Evolutionary conservation across 2,888 invertebrate genomes (phyloP).

Genomic region (Leptothorax acervorum): DNA sequence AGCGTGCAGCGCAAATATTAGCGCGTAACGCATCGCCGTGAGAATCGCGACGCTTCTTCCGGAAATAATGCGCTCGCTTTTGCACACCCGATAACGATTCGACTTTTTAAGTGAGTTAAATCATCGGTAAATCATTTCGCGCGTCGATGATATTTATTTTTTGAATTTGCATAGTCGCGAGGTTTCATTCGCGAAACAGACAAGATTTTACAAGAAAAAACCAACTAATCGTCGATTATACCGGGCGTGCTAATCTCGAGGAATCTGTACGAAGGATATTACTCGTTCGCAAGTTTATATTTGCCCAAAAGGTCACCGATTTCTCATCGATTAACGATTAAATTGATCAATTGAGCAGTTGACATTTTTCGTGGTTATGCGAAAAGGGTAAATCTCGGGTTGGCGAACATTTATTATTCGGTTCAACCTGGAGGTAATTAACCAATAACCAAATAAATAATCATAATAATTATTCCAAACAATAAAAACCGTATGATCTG

Average conservation of each 20-base stretch:
- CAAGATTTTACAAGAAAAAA: background rate
- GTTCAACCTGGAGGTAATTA: background rate
- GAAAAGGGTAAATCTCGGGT: conserved; percentile 5
- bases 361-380: conserved; percentile 65
- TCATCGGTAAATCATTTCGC: conserved; percentile 18
- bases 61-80: conserved; percentile 26
- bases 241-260: conserved; percentile 57
- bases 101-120: background rate
- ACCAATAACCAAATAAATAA: conserved; percentile 13
- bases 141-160: background rate
- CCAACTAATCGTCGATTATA: conserved; percentile 48
- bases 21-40: conserved; percentile 20
- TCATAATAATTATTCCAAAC: too few relatives aligned
- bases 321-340: conserved; percentile 72
- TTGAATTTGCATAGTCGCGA: background rate
- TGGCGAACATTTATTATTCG: conserved; percentile 19
- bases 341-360: conserved; percentile 64
- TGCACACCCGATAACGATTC: background rate
- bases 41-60: conserved; percentile 19
- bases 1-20: conserved; percentile 59
- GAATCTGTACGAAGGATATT: conserved; percentile 27
- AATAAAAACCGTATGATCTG: background rate
- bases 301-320: conserved; percentile 72
- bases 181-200: conserved; percentile 3
- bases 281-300: conserved; percentile 54